phyloP scores from a whole-genome alignment of 2,888 invertebrate species.

The Gonocerus acuteangulatus region DNA sequence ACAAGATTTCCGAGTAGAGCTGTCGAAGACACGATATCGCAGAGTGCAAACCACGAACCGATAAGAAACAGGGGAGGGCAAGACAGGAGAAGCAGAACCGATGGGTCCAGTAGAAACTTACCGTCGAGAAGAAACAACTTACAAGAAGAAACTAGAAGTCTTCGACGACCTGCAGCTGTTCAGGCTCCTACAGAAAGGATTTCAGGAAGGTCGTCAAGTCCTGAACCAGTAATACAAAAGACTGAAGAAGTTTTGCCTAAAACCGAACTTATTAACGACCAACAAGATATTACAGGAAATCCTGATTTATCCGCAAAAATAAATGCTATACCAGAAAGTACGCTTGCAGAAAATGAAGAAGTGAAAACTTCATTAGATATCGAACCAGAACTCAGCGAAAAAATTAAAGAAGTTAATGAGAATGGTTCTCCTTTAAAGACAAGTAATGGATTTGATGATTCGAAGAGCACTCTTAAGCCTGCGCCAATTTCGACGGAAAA shows the following conservation, averaged over 20 bases:
- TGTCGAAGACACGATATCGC: neutral
- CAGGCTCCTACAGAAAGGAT: too few relatives aligned
- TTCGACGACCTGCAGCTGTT: too few relatives aligned
- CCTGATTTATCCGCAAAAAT: neutral
- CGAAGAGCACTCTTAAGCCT: neutral
- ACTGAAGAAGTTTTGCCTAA: too few relatives aligned
- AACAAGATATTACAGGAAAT: too few relatives aligned
- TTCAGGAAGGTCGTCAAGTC: too few relatives aligned
- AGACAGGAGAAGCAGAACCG: neutral
- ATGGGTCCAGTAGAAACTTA: neutral
- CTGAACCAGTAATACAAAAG: too few relatives aligned
- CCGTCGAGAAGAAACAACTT: neutral
- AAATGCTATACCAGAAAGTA: neutral
- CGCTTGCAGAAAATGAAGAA: too few relatives aligned
- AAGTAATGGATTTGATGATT: neutral
- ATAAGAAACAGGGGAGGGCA: neutral
- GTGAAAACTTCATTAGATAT: too few relatives aligned
- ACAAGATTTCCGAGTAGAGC: slow-evolving; percentile 3
- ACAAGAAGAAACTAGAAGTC: neutral
- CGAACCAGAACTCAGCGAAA: too few relatives aligned
- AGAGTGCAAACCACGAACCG: neutral
- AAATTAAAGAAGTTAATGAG: too few relatives aligned
- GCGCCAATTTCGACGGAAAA: slow-evolving; percentile 7
- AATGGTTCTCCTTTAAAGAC: too few relatives aligned
- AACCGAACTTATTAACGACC: too few relatives aligned